A percentile compares a stretch with the other conserved stretches of the same genome.
These are phyloP conservation scores for Dolichomitus sp. DNA, from an alignment of 2,888 invertebrate species.

Conservation along the genomic window DNA sequence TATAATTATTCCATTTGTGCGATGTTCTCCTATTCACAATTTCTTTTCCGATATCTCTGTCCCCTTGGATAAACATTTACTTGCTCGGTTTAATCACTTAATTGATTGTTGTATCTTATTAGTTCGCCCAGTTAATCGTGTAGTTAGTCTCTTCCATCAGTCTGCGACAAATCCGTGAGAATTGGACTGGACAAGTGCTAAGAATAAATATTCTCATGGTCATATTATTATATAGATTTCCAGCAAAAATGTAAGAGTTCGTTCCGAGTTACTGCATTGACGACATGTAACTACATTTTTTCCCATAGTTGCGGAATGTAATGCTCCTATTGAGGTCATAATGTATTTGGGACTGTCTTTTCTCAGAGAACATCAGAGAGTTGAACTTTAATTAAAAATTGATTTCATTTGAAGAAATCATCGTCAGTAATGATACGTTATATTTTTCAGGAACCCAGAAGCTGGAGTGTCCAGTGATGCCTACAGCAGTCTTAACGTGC, in stretches of 20 bases:
- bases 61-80: too few species aligned
- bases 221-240: too few species aligned
- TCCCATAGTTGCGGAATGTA: not conserved
- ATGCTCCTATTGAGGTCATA: not conserved
- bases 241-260: too few species aligned
- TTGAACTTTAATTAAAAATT: not conserved
- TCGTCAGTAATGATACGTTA: not conserved
- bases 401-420: constrained; percentile 1
- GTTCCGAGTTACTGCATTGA: too few species aligned
- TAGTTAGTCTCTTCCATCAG: too few species aligned
- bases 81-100: too few species aligned
- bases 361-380: not conserved
- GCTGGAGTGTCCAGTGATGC: constrained; percentile 30
- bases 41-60: too few species aligned
- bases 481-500: constrained; percentile 20
- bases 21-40: too few species aligned
- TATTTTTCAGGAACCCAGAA: constrained; percentile 33
- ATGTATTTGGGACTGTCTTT: not conserved
- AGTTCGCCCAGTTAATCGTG: too few species aligned
- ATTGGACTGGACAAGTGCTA: not conserved
- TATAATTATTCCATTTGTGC: too few species aligned
- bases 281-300: not conserved
- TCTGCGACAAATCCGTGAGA: too few species aligned
- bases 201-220: not conserved
- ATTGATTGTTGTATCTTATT: too few species aligned